phyloP scores from a whole-genome alignment of 1,140 invertebrate species.

The Neodiprion lecontei region DNA sequence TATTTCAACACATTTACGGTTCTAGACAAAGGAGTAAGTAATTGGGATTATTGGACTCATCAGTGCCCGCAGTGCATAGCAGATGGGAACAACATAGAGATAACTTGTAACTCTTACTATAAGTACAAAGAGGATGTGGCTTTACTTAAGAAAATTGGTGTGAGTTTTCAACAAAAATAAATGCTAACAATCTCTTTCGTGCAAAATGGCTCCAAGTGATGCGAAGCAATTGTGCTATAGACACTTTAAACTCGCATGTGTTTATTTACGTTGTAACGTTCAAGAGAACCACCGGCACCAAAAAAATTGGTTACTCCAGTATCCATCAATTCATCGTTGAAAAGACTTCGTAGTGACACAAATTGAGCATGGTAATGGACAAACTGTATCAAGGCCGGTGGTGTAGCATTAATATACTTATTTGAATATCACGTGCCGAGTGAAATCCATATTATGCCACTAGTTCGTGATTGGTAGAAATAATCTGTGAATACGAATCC shows the following conservation, averaged over 20 bases:
- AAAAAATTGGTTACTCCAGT: too few relatives aligned
- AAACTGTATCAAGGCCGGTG: too few relatives aligned
- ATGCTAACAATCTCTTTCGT: too few relatives aligned
- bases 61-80: constrained; percentile 37
- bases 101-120: constrained; percentile 74
- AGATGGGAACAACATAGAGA: constrained; percentile 58
- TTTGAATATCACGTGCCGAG: too few relatives aligned
- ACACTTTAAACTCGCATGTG: too few relatives aligned
- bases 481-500: neutral
- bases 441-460: neutral
- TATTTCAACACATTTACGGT: neutral
- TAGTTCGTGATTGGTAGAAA: neutral
- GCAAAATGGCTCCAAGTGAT: too few relatives aligned
- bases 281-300: too few relatives aligned
- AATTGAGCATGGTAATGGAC: too few relatives aligned
- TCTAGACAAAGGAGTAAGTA: constrained; percentile 49
- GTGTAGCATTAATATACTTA: too few relatives aligned
- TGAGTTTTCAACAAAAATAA: constrained; percentile 39
- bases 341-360: too few relatives aligned
- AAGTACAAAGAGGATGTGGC: constrained; percentile 70
- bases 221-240: too few relatives aligned
- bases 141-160: constrained; percentile 64
- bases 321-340: too few relatives aligned
- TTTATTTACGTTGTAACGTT: neutral
- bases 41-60: constrained; percentile 46